These are phyloP conservation scores for Heliconius hermathena DNA, from an alignment of 1,140 invertebrate species.

Conservation along the genomic window DNA sequence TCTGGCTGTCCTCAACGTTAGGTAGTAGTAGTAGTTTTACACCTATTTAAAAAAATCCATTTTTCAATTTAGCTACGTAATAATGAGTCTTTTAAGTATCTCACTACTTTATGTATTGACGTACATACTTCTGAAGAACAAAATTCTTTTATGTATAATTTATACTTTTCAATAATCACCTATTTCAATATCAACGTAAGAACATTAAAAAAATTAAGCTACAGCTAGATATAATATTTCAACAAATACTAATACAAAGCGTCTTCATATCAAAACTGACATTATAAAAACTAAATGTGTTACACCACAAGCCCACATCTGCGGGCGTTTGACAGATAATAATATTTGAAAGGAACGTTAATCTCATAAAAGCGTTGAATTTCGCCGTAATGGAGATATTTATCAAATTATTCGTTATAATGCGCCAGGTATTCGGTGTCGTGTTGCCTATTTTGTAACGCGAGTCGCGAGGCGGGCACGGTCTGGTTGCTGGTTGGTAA, in stretches of 20 bases:
- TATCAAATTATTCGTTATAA: constrained; percentile 58
- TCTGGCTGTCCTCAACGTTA: too few species aligned
- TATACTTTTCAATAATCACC: too few species aligned
- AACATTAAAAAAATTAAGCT: background rate
- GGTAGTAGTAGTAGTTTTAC: too few species aligned
- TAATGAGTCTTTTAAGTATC: too few species aligned
- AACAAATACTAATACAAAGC: constrained; percentile 5
- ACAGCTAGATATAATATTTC: background rate
- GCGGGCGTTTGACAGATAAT: constrained; percentile 43
- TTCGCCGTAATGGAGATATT: constrained; percentile 53
- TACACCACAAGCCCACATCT: constrained; percentile 44
- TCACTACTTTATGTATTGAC: too few species aligned
- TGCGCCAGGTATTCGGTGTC: constrained; percentile 55
- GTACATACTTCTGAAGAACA: too few species aligned
- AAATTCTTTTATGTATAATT: too few species aligned
- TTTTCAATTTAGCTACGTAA: too few species aligned
- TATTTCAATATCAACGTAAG: background rate
- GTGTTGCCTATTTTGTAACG: constrained; percentile 46
- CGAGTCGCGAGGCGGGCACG: constrained; percentile 38
- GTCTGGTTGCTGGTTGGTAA: constrained; percentile 10
- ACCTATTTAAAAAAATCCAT: too few species aligned
- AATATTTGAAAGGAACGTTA: constrained; percentile 52
- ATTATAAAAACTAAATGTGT: constrained; percentile 23
- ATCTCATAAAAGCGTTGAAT: constrained; percentile 53
- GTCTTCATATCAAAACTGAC: constrained; percentile 7